These are phyloP conservation scores for Lysiphlebus fabarum DNA, from an alignment of 1,140 invertebrate species.

Conservation along the genomic window DNA sequence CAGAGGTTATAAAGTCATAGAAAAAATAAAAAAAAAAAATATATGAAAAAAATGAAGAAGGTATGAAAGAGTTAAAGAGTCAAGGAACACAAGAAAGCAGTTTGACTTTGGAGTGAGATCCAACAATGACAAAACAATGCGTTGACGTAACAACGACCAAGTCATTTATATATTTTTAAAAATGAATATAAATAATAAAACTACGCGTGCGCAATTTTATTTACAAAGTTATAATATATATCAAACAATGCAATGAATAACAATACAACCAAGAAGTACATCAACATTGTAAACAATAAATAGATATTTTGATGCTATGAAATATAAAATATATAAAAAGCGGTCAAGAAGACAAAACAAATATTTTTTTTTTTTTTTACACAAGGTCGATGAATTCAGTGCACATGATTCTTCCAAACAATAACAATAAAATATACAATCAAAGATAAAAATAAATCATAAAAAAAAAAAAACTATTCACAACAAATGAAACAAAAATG, in stretches of 20 bases:
- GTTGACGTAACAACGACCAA: slow-evolving; percentile 28
- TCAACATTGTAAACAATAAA: slow-evolving; percentile 45
- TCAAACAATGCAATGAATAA: slow-evolving; percentile 44
- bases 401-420: too few relatives aligned
- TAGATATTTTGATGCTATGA: slow-evolving; percentile 23
- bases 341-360: not conserved
- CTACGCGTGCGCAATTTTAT: slow-evolving; percentile 11
- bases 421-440: not conserved
- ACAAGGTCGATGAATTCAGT: too few relatives aligned
- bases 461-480: not conserved
- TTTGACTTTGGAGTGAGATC: slow-evolving; percentile 26
- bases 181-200: slow-evolving; percentile 10
- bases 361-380: too few relatives aligned
- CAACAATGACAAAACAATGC: slow-evolving; percentile 39
- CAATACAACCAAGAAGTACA: slow-evolving; percentile 44
- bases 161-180: too few relatives aligned
- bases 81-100: slow-evolving; percentile 11
- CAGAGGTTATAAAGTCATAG: not conserved
- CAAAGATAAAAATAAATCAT: not conserved
- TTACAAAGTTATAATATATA: slow-evolving; percentile 31
- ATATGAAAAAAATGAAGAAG: slow-evolving; percentile 12
- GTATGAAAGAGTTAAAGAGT: not conserved
- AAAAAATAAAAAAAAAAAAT: not conserved
- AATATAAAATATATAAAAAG: slow-evolving; percentile 2
- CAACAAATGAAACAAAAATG: not conserved